Evolutionary conservation across 2,888 invertebrate species (phyloP), one percentile per base, ranked within the genome.

Genomic region (Pandemis heparana): DNA sequence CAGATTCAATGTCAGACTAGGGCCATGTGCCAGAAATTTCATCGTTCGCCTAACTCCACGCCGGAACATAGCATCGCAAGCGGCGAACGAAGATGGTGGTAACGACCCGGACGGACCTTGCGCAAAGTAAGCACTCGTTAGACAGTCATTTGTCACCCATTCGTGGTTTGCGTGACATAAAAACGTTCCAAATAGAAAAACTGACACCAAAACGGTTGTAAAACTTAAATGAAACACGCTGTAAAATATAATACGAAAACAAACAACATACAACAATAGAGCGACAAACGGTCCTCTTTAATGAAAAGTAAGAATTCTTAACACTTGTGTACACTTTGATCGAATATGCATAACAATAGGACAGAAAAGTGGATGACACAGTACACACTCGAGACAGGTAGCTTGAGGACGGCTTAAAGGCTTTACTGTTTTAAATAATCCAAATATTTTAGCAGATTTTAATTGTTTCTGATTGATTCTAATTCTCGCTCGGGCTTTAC

Each of bases 291-390:
- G 80, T 80, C 79, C 82, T 82, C 83, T 83, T 53, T 83, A 80
- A 80, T 83, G 82, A 85, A 87, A 87, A 87, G 85, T 86, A 85
- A 90, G 90, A 89, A 85, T 85, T 86, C 84, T 83, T 74, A 81
- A 87, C 93, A 94, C 94, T 93, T 94, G 94, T 92, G 92, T 90
- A 91, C 90, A 94, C 85, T 92, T 92, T 93, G 91, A 94, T 94
- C 90, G 87, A 88, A 94, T 94, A 92, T 94, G 85, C 94, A 94
- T 94, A 84, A 94, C 94, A 94, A 94, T 87, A 85, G 92, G 70
- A 77, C 84, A 83, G 83, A 88, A 86, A 83, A 83, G 84, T 88
- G 83, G 87, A 86, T 88, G 91, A 90, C 88, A 92, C 94, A 94
- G 94, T 93, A 87, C 84, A 81, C 76, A 79, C 75, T 78, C 72